Evolutionary conservation across 1,140 invertebrate genomes (phyloP).

Genomic region (Ostrea denselamellosa): DNA sequence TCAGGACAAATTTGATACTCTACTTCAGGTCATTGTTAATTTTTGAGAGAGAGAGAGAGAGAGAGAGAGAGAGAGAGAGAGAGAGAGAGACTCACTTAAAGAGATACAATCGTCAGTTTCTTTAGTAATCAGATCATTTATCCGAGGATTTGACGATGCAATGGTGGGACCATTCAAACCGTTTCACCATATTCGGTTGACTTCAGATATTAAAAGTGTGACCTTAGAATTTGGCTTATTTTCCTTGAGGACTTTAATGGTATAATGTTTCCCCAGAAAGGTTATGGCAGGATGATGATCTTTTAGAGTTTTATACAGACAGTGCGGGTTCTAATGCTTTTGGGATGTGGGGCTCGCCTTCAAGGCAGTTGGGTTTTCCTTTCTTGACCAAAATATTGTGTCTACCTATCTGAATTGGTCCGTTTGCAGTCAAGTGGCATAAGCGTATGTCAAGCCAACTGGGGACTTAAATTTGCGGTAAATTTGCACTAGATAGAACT

Average conservation of each 20-base stretch:
- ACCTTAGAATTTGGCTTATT: constrained; percentile 17
- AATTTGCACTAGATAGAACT: no score
- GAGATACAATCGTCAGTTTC: constrained; percentile 45
- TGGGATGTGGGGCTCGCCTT: no score
- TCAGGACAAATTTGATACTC: no score
- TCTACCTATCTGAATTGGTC: no score
- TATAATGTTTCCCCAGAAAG: not conserved
- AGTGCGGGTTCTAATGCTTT: not conserved
- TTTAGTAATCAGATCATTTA: constrained; percentile 37
- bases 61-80: no score
- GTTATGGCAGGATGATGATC: not conserved
- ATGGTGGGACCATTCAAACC: not conserved
- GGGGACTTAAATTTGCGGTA: no score
- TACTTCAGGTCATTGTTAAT: not conserved
- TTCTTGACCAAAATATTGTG: not conserved
- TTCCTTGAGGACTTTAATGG: not conserved
- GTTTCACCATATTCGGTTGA: constrained; percentile 34
- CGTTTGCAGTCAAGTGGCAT: no score
- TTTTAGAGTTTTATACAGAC: not conserved
- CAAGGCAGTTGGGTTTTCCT: constrained; percentile 3
- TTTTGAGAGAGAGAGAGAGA: no score
- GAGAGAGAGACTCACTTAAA: constrained; percentile 4
- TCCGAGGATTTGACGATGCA: constrained; percentile 30
- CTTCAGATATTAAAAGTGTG: constrained; percentile 19
- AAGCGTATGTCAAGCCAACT: no score